Conservation (phyloP, 2,888 invertebrate species). For the Aquatica leii region DNA sequence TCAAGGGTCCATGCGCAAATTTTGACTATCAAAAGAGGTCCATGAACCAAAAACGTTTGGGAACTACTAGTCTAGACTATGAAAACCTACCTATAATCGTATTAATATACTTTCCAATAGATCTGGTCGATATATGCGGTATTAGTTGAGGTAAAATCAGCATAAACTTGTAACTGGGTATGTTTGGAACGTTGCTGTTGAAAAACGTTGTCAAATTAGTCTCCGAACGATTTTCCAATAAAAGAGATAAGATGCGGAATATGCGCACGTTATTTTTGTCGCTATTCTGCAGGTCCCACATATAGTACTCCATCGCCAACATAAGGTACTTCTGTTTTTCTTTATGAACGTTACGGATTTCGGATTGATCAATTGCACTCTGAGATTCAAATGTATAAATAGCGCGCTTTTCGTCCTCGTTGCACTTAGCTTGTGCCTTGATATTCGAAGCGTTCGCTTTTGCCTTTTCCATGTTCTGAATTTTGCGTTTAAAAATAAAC, state of each 20-base stretch:
- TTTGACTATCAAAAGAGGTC: too few species aligned
- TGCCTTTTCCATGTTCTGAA: constrained; percentile 72
- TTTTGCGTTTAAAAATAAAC: constrained; percentile 76
- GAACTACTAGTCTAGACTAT: too few species aligned
- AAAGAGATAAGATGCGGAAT: constrained; percentile 85
- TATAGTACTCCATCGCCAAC: constrained; percentile 76
- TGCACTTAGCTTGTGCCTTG: constrained; percentile 50
- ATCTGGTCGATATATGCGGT: constrained; percentile 72
- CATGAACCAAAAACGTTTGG: too few species aligned
- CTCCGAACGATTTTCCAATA: constrained; percentile 78
- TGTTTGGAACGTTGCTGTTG: constrained; percentile 61
- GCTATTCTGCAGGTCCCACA: constrained; percentile 68
- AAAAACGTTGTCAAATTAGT: constrained; percentile 60
- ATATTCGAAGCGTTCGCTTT: constrained; percentile 63
- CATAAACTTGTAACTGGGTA: constrained; percentile 86
- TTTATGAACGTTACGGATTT: constrained; percentile 69
- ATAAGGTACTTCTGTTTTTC: constrained; percentile 73
- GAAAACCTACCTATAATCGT: constrained; percentile 67
- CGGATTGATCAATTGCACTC: constrained; percentile 72
- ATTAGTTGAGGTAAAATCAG: constrained; percentile 88
- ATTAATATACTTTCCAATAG: constrained; percentile 64
- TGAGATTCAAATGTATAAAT: constrained; percentile 67
- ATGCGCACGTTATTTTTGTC: constrained; percentile 74
- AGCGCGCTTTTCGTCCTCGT: constrained; percentile 67
- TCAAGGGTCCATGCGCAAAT: too few species aligned